Evolutionary conservation across 92 coral and sea anemone genomes (phyloP), one percentile per base, ranked within the genome.

Genomic region (Scolanthus callimorphus): DNA sequence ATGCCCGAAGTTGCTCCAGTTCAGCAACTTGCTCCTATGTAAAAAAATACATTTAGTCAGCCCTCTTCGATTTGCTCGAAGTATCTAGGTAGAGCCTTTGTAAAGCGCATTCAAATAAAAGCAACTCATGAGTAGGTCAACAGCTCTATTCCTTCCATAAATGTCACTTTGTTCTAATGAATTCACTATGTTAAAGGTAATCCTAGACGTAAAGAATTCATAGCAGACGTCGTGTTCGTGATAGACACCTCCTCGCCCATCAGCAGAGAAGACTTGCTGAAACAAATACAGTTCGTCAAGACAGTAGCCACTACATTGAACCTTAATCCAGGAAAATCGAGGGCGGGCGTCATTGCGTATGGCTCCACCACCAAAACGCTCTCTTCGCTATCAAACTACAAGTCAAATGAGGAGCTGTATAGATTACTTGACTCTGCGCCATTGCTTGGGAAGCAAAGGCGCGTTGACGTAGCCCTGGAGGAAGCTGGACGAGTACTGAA

Each of bases 191-290:
- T n/a, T n/a, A n/a, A n/a, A n/a, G n/a, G n/a, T n/a, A n/a, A n/a
- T n/a, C n/a, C n/a, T n/a, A 26, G 53, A 37, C 60, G 55, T 27
- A 27, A 63, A 31, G 69, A 64, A 41, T 60, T 73, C 27, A 71
- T 65, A 2, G 63, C 60, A 4, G 86, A 80, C 26, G 65, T 80
- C 25, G 70, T 80, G 26, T 80, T 71, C 59, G 31, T 80, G 2
- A 24, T 80, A 26, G 86, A 80, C 60, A 65, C 86, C 27, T 80
- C 86, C 17, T 60, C 37, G 27, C 31, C 56, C 21, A 70, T 80
- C 27, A 22, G 70, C 27, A 12, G 48, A 2, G 63, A 68, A 6
- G 59, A 80, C 10, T 59, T 56, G 17, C 4, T 3, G 0, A 55
- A 26, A 17, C 76, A 80, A 34, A 80, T 72, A 54, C 44, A 48